These are phyloP conservation scores for Arion vulgaris DNA, from an alignment of 1,140 invertebrate species.

Conservation along the genomic window DNA sequence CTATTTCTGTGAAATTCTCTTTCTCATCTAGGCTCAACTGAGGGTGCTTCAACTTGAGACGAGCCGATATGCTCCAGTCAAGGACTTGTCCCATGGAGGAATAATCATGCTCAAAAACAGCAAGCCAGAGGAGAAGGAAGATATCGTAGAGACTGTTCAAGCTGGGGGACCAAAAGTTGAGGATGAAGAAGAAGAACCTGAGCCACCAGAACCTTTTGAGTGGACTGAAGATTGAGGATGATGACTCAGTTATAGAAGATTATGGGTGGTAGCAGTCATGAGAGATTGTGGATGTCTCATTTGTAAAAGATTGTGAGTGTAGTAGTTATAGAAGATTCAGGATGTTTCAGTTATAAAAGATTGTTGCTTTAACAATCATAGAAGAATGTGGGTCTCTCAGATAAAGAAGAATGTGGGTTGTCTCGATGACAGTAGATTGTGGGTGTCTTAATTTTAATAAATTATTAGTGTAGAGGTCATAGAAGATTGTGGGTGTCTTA, in stretches of 20 bases:
- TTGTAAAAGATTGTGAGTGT: too few species aligned
- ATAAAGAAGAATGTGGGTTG: too few species aligned
- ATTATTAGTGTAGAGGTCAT: too few species aligned
- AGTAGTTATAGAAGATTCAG: too few species aligned
- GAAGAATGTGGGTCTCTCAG: too few species aligned
- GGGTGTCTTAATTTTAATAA: too few species aligned
- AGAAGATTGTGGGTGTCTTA: too few species aligned
- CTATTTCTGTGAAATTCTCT: too few species aligned
- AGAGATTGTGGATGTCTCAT: too few species aligned
- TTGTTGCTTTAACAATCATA: too few species aligned
- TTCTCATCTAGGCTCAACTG: conserved; percentile 37
- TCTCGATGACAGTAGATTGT: too few species aligned
- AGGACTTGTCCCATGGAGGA: conserved; percentile 83
- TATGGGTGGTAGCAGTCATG: not conserved
- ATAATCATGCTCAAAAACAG: conserved; percentile 90
- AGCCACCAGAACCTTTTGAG: conserved; percentile 97
- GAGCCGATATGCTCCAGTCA: conserved; percentile 36
- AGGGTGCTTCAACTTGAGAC: conserved; percentile 38
- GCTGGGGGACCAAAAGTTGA: conserved; percentile 94
- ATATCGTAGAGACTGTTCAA: conserved; percentile 91
- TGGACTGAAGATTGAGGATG: conserved; percentile 80
- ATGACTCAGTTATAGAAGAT: not conserved
- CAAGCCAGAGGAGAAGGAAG: conserved; percentile 84
- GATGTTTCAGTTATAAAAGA: too few species aligned
- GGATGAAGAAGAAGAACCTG: conserved; percentile 90